Evolutionary conservation across 2,797 vertebrate genomes (phyloP), one percentile per base, ranked within the genome.

Genomic region (Hylomyscus alleni): DNA sequence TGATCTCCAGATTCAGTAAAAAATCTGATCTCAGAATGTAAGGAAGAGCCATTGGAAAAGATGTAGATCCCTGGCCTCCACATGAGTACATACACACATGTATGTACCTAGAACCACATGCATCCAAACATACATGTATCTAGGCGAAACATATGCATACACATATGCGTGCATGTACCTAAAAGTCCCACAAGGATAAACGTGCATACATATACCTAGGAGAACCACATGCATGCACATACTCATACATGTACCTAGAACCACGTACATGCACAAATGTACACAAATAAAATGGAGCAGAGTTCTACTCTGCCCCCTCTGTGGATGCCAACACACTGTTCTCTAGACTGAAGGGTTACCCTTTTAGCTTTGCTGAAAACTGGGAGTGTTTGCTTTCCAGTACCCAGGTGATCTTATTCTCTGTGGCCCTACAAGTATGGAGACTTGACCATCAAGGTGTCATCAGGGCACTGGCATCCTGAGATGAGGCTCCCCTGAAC

Each of bases 351-450:
- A 60, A 60, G 50, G 14, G 90, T 80, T 31, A 22, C 44, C 6
- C 26, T 90, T 90, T 85, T 40, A 0, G 31, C 50, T 76, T 67
- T 81, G 88, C 93, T 83, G 90, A 93, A 93, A 91, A 67, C 26
- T 72, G 44, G 9, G 13, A 19, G 4, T 50, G 20, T 80, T 92
- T 60, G 50, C 58, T 73, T 47, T 75, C 56, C 54, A 34, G 58
- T 37, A 4, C 77, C 22, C 65, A 47, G 17, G 8, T 37, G 44
- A 78, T 40, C 58, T 86, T 77, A 7, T 60, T 88, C 92, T 89
- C 81, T 78, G 62, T 88, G 34, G 54, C 96, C 87, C 95, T 78
- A n/a, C 78, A 15, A 90, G 85, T 65, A 85, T 56, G 34, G 22
- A 86, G 54, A n/a, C 52, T 37, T 29, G 19, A 29, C 81, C 67